Evolutionary conservation across 2,888 invertebrate species (phyloP).

Genomic region (Tenthredo distinguenda): DNA sequence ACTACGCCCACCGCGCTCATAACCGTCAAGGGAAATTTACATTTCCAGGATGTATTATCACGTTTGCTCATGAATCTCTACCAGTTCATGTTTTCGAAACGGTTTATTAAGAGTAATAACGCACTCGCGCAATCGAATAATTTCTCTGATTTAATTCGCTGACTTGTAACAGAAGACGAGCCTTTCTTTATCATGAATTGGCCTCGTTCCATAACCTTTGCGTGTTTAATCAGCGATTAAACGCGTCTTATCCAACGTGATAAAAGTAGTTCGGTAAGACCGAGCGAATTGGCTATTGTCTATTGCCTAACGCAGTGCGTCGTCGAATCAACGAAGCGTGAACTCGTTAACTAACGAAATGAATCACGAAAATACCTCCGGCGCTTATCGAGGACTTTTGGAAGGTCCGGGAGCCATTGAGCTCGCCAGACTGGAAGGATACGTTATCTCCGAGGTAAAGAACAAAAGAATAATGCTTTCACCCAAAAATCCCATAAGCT

Average conservation of each 20-base stretch:
- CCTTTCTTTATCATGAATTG: not conserved
- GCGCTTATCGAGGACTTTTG: slow-evolving; percentile 4
- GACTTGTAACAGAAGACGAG: not conserved
- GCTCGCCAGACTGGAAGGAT: slow-evolving; percentile 23
- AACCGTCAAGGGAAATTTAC: slow-evolving; percentile 45
- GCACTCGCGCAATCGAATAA: not conserved
- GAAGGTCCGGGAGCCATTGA: not conserved
- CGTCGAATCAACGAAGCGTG: not conserved
- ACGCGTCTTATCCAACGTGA: not conserved
- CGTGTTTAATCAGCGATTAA: not conserved
- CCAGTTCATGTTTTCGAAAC: slow-evolving; percentile 17
- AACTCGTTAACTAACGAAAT: not conserved
- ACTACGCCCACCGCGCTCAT: slow-evolving; percentile 47
- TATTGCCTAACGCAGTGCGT: slow-evolving; percentile 6
- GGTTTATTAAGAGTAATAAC: not conserved
- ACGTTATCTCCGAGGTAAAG: not conserved
- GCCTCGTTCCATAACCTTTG: not conserved
- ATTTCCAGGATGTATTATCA: slow-evolving; percentile 31
- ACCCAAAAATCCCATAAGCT: not conserved
- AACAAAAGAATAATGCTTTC: not conserved
- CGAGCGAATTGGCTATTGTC: not conserved
- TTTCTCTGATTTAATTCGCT: not conserved
- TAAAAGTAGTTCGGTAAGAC: not conserved
- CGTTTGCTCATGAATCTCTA: slow-evolving; percentile 20
- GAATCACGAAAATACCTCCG: slow-evolving; percentile 23